Evolutionary conservation across 2,797 vertebrate genomes (phyloP).

Genomic region (Darevskia nairensis): DNA sequence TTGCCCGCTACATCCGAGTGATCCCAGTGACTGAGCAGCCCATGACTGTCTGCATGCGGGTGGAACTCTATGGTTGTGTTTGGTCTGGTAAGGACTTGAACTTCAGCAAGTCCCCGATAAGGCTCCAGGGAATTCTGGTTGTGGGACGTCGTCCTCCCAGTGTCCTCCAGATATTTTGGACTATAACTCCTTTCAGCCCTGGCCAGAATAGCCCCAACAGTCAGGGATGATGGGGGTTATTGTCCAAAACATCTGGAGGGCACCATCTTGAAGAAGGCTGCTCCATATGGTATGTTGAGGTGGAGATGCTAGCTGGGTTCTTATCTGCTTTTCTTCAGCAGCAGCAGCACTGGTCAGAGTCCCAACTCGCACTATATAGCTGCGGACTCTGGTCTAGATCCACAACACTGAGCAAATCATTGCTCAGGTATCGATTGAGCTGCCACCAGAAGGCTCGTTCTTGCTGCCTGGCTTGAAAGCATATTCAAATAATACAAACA

Average conservation of each 20-base stretch:
- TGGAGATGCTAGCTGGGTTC: background rate
- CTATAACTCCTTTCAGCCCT: background rate
- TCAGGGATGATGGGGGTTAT: background rate
- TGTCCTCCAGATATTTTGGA: background rate
- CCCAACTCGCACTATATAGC: background rate
- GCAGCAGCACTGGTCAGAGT: background rate
- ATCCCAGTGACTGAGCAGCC: conserved; percentile 85
- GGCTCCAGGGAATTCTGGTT: background rate
- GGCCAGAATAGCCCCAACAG: background rate
- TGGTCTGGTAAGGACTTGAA: conserved; percentile 85
- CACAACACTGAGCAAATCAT: background rate
- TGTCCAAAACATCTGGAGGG: background rate
- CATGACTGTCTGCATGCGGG: conserved; percentile 89
- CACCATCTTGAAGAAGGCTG: background rate
- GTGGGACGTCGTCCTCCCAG: too few relatives aligned
- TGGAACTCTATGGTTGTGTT: conserved; percentile 90
- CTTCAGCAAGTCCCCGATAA: background rate
- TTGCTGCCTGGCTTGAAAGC: background rate
- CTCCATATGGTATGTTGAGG: background rate
- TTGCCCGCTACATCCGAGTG: conserved; percentile 86
- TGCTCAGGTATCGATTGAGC: background rate
- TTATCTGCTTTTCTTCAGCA: background rate
- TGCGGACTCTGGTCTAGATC: too few relatives aligned
- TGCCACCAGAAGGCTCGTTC: too few relatives aligned
- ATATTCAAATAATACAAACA: too few relatives aligned